phyloP scores from a whole-genome alignment of 2,888 invertebrate genomes.

The Mythimna albipuncta region DNA sequence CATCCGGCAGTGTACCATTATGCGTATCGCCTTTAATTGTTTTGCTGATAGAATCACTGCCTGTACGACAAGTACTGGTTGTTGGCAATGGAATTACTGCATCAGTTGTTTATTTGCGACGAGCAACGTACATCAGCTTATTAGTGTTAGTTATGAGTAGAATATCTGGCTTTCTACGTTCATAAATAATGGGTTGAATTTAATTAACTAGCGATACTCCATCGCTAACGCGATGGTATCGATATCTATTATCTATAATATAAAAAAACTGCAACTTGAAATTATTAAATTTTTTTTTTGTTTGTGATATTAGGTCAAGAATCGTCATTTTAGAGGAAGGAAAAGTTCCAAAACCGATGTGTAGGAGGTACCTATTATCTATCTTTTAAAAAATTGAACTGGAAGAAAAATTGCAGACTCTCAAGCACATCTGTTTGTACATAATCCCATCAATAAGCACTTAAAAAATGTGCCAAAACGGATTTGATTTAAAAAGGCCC shows the following conservation, averaged over 20 bases:
- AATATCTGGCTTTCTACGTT: background rate
- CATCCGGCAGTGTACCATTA: constrained; percentile 9
- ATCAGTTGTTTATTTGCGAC: constrained; percentile 29
- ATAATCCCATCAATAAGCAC: background rate
- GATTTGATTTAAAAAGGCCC: background rate
- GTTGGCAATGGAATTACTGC: constrained; percentile 41
- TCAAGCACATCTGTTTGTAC: background rate
- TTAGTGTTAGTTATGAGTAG: background rate
- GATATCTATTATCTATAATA: background rate
- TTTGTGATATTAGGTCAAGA: no score
- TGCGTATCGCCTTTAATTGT: constrained; percentile 21
- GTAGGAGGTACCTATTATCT: background rate
- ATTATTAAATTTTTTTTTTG: no score
- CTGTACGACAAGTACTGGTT: constrained; percentile 11
- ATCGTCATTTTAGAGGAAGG: background rate
- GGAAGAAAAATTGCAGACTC: background rate
- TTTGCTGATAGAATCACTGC: constrained; percentile 26
- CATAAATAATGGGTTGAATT: background rate
- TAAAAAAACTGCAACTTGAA: no score
- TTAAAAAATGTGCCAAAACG: background rate
- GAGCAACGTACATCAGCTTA: constrained; percentile 1
- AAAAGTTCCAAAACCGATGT: background rate
- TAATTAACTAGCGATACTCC: background rate
- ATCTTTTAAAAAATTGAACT: background rate
- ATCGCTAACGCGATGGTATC: background rate